phyloP scores from a whole-genome alignment of 2,797 vertebrate genomes.

The Rhynchonycteris naso region DNA sequence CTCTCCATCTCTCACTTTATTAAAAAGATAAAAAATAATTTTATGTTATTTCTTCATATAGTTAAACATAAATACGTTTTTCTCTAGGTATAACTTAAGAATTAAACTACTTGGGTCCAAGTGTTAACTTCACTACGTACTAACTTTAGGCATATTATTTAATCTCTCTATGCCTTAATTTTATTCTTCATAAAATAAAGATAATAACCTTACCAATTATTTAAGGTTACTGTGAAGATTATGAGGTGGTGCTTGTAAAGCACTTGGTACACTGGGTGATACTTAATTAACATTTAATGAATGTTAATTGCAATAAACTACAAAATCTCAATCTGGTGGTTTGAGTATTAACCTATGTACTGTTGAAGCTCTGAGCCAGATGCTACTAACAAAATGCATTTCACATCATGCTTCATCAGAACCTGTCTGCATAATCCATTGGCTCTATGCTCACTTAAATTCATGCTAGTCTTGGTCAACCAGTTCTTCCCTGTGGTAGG shows the following conservation, averaged over 20 bases:
- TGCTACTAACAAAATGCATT: background rate
- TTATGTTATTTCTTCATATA: background rate
- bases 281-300: background rate
- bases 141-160: background rate
- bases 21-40: too few relatives aligned
- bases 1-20: too few relatives aligned
- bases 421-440: background rate
- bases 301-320: background rate
- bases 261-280: background rate
- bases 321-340: background rate
- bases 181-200: background rate
- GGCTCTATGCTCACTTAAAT: background rate
- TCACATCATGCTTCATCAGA: background rate
- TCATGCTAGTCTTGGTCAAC: background rate
- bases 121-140: background rate
- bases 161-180: background rate
- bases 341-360: background rate
- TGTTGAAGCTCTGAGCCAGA: background rate
- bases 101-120: background rate
- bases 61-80: background rate
- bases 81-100: background rate
- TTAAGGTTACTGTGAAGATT: background rate
- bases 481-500: background rate
- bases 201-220: background rate
- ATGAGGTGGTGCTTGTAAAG: background rate